Evolutionary conservation across 2,113 vertebrate species (phyloP), one percentile per base, ranked within the genome.

Genomic region (Dasyprocta punctata): DNA sequence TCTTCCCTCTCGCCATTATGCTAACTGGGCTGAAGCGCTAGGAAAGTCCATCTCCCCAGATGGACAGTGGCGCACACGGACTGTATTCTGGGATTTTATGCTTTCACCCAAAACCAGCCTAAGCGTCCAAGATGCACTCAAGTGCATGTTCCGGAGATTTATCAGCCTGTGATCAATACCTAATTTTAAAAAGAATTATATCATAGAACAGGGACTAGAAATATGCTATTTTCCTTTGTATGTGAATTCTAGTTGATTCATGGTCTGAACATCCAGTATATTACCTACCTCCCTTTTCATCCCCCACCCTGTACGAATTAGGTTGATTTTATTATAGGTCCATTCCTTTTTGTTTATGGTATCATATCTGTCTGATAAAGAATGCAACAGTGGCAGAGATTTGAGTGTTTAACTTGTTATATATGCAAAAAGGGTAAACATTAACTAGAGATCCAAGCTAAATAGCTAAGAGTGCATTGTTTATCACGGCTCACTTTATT

Each of bases 251-350:
- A 78, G 61, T 94, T 97, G 47, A 98, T 97, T 95, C 92, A 94
- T 96, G 63, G 65, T 19, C 30, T 98, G 63, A 86, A 73, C 88
- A 44, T 17, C 69, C 28, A 78, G 85, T 63, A 69, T 82, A 75
- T 20, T 69, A 90, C 58, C 30, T 87, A 63, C 61, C 69, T 77
- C 0, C 0, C 26, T 67, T 63, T 63, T 77, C 77, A 17, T 36
- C n/a, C 12, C 36, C 63, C 54, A 16, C 13, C n/a, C 4, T 0
- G 1, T 5, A n/a, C n/a, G 86, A 98, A 89, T 96, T 97, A 94
- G 97, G 92, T 13, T 97, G 49, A 92, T 98, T 98, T 98, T 98
- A 97, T 97, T 98, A 98, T 90, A 97, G 75, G 7, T 73, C 44
- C 84, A 95, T 28, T 89, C 92, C 0, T 92, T 92, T 88, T 97